These are phyloP conservation scores for Megalurothrips usitatus DNA, from an alignment of 2,888 invertebrate species.

Conservation along the genomic window DNA sequence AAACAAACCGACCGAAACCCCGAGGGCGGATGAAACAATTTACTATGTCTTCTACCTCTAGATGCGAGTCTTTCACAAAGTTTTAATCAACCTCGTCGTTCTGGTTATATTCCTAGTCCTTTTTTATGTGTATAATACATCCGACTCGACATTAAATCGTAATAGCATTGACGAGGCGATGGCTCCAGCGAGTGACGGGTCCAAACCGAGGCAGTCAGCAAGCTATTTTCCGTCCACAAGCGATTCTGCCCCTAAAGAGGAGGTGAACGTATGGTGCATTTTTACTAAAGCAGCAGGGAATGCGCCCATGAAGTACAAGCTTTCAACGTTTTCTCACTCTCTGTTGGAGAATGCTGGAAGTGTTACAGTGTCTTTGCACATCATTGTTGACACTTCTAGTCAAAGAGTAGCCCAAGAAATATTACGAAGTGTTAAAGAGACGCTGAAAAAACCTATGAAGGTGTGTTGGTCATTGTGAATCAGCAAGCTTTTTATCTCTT, in stretches of 20 bases:
- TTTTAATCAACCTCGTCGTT: conserved; percentile 33
- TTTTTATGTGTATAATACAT: conserved; percentile 41
- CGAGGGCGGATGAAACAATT: too few relatives aligned
- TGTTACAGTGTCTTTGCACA: conserved; percentile 55
- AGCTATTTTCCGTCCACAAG: background rate
- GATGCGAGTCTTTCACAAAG: conserved; percentile 32
- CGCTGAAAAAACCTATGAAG: conserved; percentile 46
- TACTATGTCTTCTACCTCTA: background rate
- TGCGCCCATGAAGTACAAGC: conserved; percentile 52
- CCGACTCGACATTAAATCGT: background rate
- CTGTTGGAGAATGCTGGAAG: conserved; percentile 48
- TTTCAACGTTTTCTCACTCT: conserved; percentile 51
- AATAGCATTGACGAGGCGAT: conserved; percentile 1
- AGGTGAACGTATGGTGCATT: conserved; percentile 55
- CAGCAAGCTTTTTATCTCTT: background rate
- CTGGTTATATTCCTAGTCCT: conserved; percentile 40
- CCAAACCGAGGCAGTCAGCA: background rate
- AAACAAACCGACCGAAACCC: too few relatives aligned
- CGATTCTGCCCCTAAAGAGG: conserved; percentile 34
- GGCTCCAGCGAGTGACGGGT: conserved; percentile 28
- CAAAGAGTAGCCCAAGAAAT: conserved; percentile 52
- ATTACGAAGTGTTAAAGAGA: conserved; percentile 45
- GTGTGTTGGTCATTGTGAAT: conserved; percentile 46
- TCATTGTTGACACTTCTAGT: conserved; percentile 59
- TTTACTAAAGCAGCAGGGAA: conserved; percentile 54